phyloP scores from a whole-genome alignment of 2,113 vertebrate species.

The Cebus imitator region DNA sequence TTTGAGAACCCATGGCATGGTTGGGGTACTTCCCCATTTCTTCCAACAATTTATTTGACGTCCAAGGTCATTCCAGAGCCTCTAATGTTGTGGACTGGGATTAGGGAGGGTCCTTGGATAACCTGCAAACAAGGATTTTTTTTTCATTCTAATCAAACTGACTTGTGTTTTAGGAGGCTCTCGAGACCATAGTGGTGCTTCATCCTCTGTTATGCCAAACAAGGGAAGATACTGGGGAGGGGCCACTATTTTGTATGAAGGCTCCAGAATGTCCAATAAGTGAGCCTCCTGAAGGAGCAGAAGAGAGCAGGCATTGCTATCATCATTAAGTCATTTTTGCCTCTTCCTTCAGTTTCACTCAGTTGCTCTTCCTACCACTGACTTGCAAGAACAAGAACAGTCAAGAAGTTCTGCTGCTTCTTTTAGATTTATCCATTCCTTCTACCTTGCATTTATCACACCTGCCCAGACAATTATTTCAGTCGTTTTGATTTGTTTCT shows the following conservation, averaged over 20 bases:
- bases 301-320: neutral
- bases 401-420: neutral
- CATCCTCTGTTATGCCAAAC: neutral
- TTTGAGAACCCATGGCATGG: neutral
- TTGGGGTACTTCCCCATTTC: neutral
- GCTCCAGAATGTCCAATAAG: neutral
- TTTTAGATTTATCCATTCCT: neutral
- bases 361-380: neutral
- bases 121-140: neutral
- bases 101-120: neutral
- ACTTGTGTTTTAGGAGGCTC: neutral
- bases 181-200: neutral
- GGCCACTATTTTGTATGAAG: neutral
- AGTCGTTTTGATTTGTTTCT: neutral
- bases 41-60: neutral
- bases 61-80: neutral
- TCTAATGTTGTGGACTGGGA: neutral
- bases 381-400: neutral
- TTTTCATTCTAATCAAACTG: neutral
- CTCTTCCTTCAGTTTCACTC: neutral
- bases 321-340: neutral
- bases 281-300: neutral
- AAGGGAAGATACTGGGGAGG: neutral
- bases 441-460: neutral
- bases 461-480: neutral